Conservation (phyloP, 1,140 invertebrate genomes). For the Frieseomelitta varia region DNA sequence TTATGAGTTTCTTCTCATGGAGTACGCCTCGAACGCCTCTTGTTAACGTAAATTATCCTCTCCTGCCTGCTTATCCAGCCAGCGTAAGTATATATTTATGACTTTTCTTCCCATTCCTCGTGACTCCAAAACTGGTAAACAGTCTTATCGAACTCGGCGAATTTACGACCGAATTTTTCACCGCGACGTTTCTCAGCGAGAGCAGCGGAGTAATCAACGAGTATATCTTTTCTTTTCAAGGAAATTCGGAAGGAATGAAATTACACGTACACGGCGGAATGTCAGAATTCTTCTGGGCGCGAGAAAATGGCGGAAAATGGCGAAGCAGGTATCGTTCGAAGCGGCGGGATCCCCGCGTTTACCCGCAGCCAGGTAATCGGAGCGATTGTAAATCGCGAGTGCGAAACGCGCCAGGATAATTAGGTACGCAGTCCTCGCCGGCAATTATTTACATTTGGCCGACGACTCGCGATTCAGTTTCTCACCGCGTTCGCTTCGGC, state of each 20-base stretch:
- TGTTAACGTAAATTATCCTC: constrained; percentile 31
- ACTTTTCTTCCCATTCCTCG: not conserved
- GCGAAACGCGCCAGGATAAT: constrained; percentile 45
- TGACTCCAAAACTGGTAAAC: constrained; percentile 8
- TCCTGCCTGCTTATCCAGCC: not conserved
- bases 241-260: no score
- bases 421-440: constrained; percentile 30
- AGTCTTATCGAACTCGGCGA: not conserved
- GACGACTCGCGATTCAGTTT: constrained; percentile 44
- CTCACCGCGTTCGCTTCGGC: not conserved
- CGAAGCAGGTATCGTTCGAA: constrained; percentile 7
- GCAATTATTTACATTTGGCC: constrained; percentile 52
- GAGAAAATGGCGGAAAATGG: not conserved
- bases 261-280: no score
- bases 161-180: not conserved
- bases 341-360: no score
- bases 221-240: no score
- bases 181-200: not conserved
- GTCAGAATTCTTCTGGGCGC: not conserved
- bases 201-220: no score
- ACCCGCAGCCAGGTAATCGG: no score
- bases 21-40: not conserved
- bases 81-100: not conserved
- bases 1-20: constrained; percentile 10
- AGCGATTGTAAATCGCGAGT: constrained; percentile 18